Base-by-base conservation (phyloP, 2,888 invertebrate genomes). In the Eupithecia exiguata region DNA sequence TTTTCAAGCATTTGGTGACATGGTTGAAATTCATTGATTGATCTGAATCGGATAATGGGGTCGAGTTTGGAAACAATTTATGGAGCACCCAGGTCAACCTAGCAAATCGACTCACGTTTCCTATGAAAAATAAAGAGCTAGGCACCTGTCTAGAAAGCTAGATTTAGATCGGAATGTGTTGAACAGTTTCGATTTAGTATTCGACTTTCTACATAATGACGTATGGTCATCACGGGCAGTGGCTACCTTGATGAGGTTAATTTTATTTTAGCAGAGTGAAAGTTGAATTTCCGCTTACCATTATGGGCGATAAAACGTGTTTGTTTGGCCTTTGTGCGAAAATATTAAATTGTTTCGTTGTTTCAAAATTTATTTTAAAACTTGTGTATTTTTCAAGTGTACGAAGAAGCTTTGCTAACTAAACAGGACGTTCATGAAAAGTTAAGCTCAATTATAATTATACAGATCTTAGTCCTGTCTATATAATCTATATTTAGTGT, bases 241-340 rank as follows among this genome's bases (percentile, higher is more conserved):
- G 66, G 53, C 74, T 68, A 46, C 58, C 71, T 75, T 75, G 68
- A 71, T 58, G 61, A 69, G 40, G 58, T 58, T 25, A 58, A 58
- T 67, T 74, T 62, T 61, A 74, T 79, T 77, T 83, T 78, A 46
- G 78, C 81, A n/a, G 77, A 78, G 84, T 81, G 85, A 85, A 85
- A 85, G 85, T 63, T 62, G 21, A 74, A 74, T 81, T 81, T 79
- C 83, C 78, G 38, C 38, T 40, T 66, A 66, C 30, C 62, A 62
- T 66, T 5, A 5, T 65, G 66, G 40, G 38, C 38, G 6, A 12
- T 38, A 38, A 14, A 14, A 65, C 38, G 18, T 35, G 62, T 62
- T 25, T 66, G 40, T 66, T 5, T 6, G 25, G 66, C 25, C 16
- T 66, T 25, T 21, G 12, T 14, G 40, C 40, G 21, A 66, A 66